These are phyloP conservation scores for Euwallacea similis DNA, from an alignment of 1,140 invertebrate species.

Conservation along the genomic window DNA sequence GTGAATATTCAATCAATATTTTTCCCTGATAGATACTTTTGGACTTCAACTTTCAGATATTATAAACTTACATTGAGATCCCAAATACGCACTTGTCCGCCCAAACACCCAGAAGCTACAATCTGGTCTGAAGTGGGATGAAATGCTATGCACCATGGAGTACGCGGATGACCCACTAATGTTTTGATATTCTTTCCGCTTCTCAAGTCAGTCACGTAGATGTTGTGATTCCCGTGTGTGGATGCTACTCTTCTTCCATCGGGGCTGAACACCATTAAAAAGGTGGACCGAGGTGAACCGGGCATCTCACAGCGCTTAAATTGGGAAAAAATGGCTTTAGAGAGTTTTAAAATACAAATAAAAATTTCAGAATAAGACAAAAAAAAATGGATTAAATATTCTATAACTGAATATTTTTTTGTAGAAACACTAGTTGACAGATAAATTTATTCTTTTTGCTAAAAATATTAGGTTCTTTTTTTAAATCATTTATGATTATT, in stretches of 20 bases:
- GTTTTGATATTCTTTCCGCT: conserved; percentile 80
- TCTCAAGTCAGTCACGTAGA: conserved; percentile 83
- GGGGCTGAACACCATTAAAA: conserved; percentile 84
- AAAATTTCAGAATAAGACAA: conserved; percentile 5
- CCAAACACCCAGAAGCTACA: conserved; percentile 85
- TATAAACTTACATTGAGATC: conserved; percentile 75
- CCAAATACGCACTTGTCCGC: conserved; percentile 89
- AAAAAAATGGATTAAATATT: no score
- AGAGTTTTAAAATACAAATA: conserved; percentile 25
- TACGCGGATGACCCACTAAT: conserved; percentile 82
- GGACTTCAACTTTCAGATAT: background rate
- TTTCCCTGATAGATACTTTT: background rate
- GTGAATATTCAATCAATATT: no score
- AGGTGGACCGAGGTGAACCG: conserved; percentile 73
- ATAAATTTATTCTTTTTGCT: no score
- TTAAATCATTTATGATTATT: no score
- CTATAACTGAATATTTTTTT: no score
- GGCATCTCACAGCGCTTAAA: conserved; percentile 71
- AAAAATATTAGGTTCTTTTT: no score
- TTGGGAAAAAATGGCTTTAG: conserved; percentile 42
- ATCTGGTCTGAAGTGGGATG: conserved; percentile 84
- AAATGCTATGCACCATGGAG: conserved; percentile 89
- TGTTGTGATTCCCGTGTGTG: conserved; percentile 88
- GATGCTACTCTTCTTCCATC: conserved; percentile 85
- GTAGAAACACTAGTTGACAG: no score